These are phyloP conservation scores for Scophthalmus maximus DNA, from an alignment of 2,113 vertebrate species.

Conservation along the genomic window DNA sequence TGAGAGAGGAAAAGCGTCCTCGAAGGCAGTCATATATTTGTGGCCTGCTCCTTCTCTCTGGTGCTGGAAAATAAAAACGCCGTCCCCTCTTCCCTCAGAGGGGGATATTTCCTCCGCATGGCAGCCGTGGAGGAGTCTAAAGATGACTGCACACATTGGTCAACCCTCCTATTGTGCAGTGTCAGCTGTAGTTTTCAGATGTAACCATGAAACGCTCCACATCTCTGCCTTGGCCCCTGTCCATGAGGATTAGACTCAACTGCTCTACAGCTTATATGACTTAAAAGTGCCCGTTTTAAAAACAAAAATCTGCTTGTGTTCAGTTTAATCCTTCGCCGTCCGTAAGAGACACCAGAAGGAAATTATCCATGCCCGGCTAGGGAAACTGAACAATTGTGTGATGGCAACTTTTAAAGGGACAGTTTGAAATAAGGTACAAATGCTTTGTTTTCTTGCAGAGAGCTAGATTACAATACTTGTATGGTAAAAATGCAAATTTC, in stretches of 20 bases:
- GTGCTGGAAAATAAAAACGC: not conserved
- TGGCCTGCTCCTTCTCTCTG: not conserved
- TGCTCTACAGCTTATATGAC: too few relatives aligned
- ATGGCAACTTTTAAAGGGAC: not conserved
- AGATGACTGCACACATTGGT: constrained; percentile 18
- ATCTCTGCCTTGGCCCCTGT: too few relatives aligned
- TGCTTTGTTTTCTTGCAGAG: too few relatives aligned
- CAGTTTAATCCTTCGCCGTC: constrained; percentile 43
- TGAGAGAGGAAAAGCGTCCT: not conserved
- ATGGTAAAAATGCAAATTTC: too few relatives aligned
- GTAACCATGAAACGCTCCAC: constrained; percentile 19
- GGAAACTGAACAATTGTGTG: not conserved
- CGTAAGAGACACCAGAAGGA: constrained; percentile 28
- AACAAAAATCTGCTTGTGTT: constrained; percentile 46
- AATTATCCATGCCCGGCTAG: not conserved
- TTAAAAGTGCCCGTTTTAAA: too few relatives aligned
- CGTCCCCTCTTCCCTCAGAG: not conserved
- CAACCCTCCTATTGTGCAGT: not conserved
- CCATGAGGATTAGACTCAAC: too few relatives aligned
- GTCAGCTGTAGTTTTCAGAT: not conserved
- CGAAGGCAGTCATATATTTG: not conserved
- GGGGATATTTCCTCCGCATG: not conserved
- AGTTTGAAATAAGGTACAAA: not conserved
- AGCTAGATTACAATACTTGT: too few relatives aligned
- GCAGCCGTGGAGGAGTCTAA: not conserved